Base-by-base conservation (phyloP, 37 sponge, comb jelly and placozoan species). In the Halichondria panicea region DNA sequence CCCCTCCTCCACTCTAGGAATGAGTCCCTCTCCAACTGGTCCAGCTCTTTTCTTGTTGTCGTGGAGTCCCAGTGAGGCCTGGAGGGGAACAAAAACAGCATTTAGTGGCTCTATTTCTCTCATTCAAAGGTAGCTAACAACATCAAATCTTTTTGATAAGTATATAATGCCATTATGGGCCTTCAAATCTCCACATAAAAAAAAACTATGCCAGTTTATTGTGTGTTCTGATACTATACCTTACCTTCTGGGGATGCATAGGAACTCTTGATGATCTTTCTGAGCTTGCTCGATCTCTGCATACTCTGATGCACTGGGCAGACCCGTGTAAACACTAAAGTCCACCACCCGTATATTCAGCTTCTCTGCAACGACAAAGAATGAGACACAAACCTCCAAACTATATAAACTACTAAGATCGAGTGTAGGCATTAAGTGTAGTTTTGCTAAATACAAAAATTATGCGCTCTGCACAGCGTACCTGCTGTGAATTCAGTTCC, bases 401-500 rank as follows among this genome's bases (percentile, higher is more conserved):
- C 27, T 24, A 8, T n/a, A n/a, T n/a, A n/a, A n/a, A n/a, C n/a
- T n/a, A n/a, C n/a, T n/a, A n/a, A n/a, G n/a, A n/a, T n/a, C n/a
- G n/a, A n/a, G n/a, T n/a, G n/a, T n/a, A n/a, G 30, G 66, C 8
- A 35, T 40, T 35, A 9, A 64, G 35, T 35, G 19, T 59, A 59
- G 11, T 8, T 59, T 59, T 19, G 8, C 8, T 59, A 22, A 22
- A 24, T 12, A 24, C 25, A 12, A 58, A 24, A 24, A 7, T 58
- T 35, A 36, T 30, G 66, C 22, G 9, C 8, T 6, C 35, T 7
- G 7, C 7, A 18, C 9, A 0, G 24, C 76, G 1, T 18, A 91
- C 92, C 92, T 33, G 94, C 97, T 30, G 87, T 87, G 59, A 96
- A 96, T 48, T 96, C 97, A 1, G 91, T 93, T 9, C 94, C 94